These are phyloP conservation scores for Harpagifer antarcticus DNA, from an alignment of 2,797 vertebrate species.

Conservation along the genomic window DNA sequence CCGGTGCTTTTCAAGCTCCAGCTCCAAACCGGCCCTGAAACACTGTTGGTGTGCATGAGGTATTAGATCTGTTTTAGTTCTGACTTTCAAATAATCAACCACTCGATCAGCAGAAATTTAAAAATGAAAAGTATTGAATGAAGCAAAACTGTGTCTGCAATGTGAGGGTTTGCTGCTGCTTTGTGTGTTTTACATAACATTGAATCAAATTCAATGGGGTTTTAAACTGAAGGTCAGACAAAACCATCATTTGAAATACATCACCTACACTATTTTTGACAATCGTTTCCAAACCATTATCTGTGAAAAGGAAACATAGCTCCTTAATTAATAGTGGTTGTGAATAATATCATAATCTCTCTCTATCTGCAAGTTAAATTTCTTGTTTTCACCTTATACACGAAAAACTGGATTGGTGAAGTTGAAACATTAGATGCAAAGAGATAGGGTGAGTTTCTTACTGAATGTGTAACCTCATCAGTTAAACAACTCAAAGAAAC, in stretches of 20 bases:
- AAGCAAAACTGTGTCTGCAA: conserved; percentile 1
- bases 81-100: background rate
- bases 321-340: background rate
- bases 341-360: background rate
- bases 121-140: background rate
- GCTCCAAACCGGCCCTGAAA: too few species aligned
- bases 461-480: conserved; percentile 10
- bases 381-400: background rate
- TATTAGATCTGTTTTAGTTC: background rate
- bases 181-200: background rate
- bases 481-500: conserved; percentile 29
- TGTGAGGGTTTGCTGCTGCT: background rate
- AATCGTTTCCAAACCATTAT: background rate
- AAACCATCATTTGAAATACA: background rate
- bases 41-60: too few species aligned
- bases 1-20: too few species aligned
- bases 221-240: too few species aligned
- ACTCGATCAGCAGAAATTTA: background rate
- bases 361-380: background rate
- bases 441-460: background rate
- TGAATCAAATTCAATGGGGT: background rate
- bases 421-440: conserved; percentile 37
- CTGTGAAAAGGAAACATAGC: background rate
- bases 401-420: background rate
- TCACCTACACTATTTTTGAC: background rate